phyloP scores from a whole-genome alignment of 2,113 vertebrate genomes.

The Thymallus thymallus region DNA sequence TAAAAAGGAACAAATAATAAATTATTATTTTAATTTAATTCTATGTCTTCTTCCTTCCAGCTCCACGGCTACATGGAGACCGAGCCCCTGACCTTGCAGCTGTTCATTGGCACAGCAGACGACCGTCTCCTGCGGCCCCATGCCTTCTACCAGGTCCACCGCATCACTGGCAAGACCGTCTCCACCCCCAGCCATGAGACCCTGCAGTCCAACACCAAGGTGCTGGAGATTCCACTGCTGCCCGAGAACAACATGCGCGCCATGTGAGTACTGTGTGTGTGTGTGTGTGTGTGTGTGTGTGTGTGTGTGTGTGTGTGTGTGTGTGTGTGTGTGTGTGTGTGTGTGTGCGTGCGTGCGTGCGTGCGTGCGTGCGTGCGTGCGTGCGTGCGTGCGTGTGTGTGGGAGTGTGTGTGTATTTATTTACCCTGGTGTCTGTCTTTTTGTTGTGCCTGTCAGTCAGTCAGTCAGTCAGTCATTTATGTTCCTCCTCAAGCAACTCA shows the following conservation, averaged over 20 bases:
- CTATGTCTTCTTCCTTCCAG: slow-evolving; percentile 57
- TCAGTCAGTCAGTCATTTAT: too few relatives aligned
- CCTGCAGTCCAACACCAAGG: slow-evolving; percentile 93
- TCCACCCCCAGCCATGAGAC: slow-evolving; percentile 95
- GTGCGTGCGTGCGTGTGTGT: not conserved
- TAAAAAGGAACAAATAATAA: too few relatives aligned
- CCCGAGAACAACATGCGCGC: slow-evolving; percentile 96
- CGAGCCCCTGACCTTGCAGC: slow-evolving; percentile 92
- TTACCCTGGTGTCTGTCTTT: not conserved
- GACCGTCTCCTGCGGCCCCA: slow-evolving; percentile 94
- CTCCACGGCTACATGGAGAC: slow-evolving; percentile 92
- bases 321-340: not conserved
- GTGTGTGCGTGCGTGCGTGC: too few relatives aligned
- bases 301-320: not conserved
- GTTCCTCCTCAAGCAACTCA: not conserved
- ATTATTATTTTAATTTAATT: too few relatives aligned
- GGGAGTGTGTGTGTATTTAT: not conserved
- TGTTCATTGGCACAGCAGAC: slow-evolving; percentile 97
- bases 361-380: too few relatives aligned
- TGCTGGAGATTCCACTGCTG: slow-evolving; percentile 93
- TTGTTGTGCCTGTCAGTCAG: too few relatives aligned
- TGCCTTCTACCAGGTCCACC: slow-evolving; percentile 98
- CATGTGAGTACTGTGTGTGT: slow-evolving; percentile 74
- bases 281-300: too few relatives aligned
- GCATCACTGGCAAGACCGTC: slow-evolving; percentile 96